Base-by-base conservation (phyloP, 2,888 invertebrate species). In the Ecliptopera silaceata region DNA sequence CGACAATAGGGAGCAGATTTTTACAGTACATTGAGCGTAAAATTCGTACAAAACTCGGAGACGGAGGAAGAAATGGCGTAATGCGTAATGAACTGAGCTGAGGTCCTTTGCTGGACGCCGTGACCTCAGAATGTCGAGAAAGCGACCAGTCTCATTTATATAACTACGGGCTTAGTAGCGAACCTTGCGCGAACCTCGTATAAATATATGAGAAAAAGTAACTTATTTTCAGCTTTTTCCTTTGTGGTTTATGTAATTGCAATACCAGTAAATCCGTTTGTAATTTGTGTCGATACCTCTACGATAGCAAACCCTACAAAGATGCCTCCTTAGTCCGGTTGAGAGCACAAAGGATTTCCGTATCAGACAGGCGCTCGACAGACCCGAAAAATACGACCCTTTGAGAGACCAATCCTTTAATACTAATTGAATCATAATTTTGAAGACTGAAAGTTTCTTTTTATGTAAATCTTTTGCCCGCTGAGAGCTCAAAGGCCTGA, bases 401-500 rank as follows among this genome's bases (percentile, higher is more conserved):
- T 88, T 88, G 87, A 85, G 81, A 74, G 74, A 74, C 82, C 88
- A 88, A 88, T 88, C 88, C 90, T 86, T 88, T 90, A 90, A 91
- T 86, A 88, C 91, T 91, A 90, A 91, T 91, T 90, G 90, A 90
- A 91, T 90, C 88, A 89, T 91, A 90, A 90, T 91, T 89, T 86
- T 74, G 76, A 75, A 83, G 82, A 81, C 82, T 84, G 78, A 82
- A 88, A 88, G 82, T 90, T 90, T 88, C 88, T 88, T 91, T 90
- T 89, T 86, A 89, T 88, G 88, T 83, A 89, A 89, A 89, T 88
- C 84, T 88, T 86, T 86, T 80, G 74, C 79, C 76, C 77, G 77
- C 74, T 65, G 75, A 74, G 72, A 73, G 74, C 79, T 86, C 83
- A 84, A 84, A 86, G 82, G 79, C 76, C 80, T 76, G 76, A 74